Evolutionary conservation across 2,888 invertebrate genomes (phyloP), one percentile per base, ranked within the genome.

Genomic region (Galeruca laticollis): DNA sequence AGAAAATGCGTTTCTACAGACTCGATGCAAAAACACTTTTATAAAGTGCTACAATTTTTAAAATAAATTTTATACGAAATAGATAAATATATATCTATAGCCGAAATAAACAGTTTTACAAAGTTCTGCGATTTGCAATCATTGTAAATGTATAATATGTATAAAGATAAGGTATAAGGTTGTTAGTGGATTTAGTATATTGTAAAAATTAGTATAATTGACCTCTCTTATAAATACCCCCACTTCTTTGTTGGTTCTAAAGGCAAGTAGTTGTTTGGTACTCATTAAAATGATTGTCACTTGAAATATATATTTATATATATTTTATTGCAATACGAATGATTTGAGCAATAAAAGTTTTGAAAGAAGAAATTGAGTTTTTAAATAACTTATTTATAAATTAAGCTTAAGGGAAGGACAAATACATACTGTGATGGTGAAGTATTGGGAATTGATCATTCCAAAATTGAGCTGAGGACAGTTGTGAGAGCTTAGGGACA

Each of bases 81-180:
- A 37, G 52, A 43, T 62, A 66, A 62, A n/a, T 43, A 56, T 61
- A 61, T 52, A 60, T 62, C 31, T 70, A 63, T 67, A 70, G 64
- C 69, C 66, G 67, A 77, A 75, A 78, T 77, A 76, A 75, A 76
- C 76, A 69, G 60, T 69, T 70, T 72, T 71, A 76, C 77, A 79
- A 82, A 79, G 81, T 83, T 84, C 82, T 84, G 85, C 84, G 85
- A 85, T 81, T 81, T 84, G 84, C 85, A 85, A 85, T 85, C 85
- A 85, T 83, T 82, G 81, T 83, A 81, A 81, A 75, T 83, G 83
- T 84, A 84, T 80, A 80, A 78, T 82, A 79, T 84, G 82, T 83
- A 83, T 82, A 83, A 83, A 66, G 66, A 49, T 63, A 52, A 83
- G 82, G 81, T 82, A 78, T 77, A 78, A 79, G 69, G 79, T 75